A percentile compares a stretch with the other conserved stretches of the same genome.
Conservation (phyloP, 2,888 invertebrate species). For the Julus scandinavius region DNA sequence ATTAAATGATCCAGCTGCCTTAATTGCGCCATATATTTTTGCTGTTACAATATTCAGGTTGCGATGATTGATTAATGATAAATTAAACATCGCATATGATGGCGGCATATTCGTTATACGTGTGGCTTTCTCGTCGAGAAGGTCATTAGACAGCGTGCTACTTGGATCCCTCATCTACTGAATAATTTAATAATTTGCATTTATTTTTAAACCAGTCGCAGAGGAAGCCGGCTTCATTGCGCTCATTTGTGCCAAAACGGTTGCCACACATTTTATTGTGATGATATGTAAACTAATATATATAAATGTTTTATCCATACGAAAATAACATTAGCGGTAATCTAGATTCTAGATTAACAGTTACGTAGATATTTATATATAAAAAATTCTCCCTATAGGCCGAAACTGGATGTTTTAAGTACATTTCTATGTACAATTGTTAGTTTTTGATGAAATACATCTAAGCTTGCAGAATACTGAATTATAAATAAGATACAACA, state of each 20-base stretch:
- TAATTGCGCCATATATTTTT: too few species aligned
- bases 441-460: background rate
- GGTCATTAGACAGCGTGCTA: background rate
- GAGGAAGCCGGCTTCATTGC: background rate
- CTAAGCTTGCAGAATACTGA: background rate
- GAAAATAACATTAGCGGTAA: background rate
- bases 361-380: background rate
- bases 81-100: background rate
- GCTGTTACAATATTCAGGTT: background rate
- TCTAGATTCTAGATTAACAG: background rate
- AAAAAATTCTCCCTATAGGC: background rate
- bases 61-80: background rate
- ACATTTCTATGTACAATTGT: too few species aligned
- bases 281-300: background rate
- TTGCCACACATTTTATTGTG: constrained; percentile 36
- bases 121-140: background rate
- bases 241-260: constrained; percentile 6
- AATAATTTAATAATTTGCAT: background rate
- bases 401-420: background rate
- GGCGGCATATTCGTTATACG: background rate
- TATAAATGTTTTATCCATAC: background rate
- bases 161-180: background rate
- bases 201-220: background rate
- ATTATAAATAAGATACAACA: too few species aligned
- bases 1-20: background rate